Evolutionary conservation across 2,113 vertebrate species (phyloP), one percentile per base, ranked within the genome.

Genomic region (Rana temporaria): DNA sequence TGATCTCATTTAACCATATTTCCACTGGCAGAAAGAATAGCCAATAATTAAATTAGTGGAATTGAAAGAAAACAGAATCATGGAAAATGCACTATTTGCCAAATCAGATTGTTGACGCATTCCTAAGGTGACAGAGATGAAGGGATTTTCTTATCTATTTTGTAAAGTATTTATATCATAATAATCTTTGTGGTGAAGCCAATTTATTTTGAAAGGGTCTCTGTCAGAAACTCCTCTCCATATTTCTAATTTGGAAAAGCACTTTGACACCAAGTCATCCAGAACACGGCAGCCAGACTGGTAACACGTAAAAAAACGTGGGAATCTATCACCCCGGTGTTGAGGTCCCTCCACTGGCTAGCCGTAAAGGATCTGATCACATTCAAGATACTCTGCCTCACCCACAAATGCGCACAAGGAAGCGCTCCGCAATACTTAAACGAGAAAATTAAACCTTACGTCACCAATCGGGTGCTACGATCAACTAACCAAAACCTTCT

Each of bases 111-210:
- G 32, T 20, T 59, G 19, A 66, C 22, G 24, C 65, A 79, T 79
- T 79, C 78, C 66, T 57, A 79, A 69, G 53, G 66, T 79, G 66
- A 69, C 65, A 60, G 53, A 79, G 66, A 78, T 67, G 30, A 67
- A 66, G 71, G 56, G 71, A 78, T 78, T 78, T 34, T 78, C 22
- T 78, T 64, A 78, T 78, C 75, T 78, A 30, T 55, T 32, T 66
- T 55, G 34, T 64, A 4, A 24, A 16, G 48, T 78, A 78, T 78
- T 78, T 78, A 78, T 78, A 78, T 78, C 38, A 53, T 32, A 78
- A 78, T 64, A 52, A 78, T 66, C 24, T 66, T 18, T 24, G 53
- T 32, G 19, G 34, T 24, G 60, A 78, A 78, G 62, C 75, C 60
- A 66, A 55, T 1, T 66, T 66, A 74, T 66, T 78, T 65, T 52